Evolutionary conservation across 2,113 vertebrate genomes (phyloP).

Genomic region (Lepus europaeus): DNA sequence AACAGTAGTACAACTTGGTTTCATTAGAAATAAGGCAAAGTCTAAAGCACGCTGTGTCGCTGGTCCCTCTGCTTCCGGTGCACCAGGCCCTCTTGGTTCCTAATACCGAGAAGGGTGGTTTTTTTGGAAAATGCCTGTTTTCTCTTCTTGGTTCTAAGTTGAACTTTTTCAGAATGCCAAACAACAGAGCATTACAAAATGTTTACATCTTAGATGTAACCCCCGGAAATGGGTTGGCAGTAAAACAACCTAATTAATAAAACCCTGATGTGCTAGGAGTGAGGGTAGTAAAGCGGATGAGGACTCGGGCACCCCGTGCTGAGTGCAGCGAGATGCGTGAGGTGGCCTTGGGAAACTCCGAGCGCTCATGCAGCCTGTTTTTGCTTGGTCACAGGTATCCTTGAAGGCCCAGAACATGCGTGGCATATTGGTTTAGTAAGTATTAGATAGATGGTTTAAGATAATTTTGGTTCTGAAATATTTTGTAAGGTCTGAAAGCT

Average conservation of each 20-base stretch:
- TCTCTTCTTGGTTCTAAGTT: constrained; percentile 58
- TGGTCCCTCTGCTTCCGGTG: constrained; percentile 71
- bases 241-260: constrained; percentile 53
- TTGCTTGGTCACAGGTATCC: constrained; percentile 33
- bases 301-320: not conserved
- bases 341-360: constrained; percentile 48
- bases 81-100: constrained; percentile 54
- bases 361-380: not conserved
- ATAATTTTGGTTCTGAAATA: constrained; percentile 61
- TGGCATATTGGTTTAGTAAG: constrained; percentile 50
- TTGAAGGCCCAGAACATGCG: constrained; percentile 51
- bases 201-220: constrained; percentile 17
- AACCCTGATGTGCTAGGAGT: constrained; percentile 32
- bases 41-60: constrained; percentile 70
- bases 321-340: not conserved
- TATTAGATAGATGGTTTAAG: constrained; percentile 34
- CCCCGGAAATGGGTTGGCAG: constrained; percentile 20
- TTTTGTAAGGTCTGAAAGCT: constrained; percentile 58
- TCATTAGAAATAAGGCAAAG: constrained; percentile 76
- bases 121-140: constrained; percentile 13
- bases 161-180: constrained; percentile 46
- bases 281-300: not conserved
- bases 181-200: constrained; percentile 25
- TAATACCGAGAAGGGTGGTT: constrained; percentile 40
- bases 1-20: constrained; percentile 73